Base-by-base conservation (phyloP, 1,140 invertebrate species). In the Trichomalopsis sarcophagae region DNA sequence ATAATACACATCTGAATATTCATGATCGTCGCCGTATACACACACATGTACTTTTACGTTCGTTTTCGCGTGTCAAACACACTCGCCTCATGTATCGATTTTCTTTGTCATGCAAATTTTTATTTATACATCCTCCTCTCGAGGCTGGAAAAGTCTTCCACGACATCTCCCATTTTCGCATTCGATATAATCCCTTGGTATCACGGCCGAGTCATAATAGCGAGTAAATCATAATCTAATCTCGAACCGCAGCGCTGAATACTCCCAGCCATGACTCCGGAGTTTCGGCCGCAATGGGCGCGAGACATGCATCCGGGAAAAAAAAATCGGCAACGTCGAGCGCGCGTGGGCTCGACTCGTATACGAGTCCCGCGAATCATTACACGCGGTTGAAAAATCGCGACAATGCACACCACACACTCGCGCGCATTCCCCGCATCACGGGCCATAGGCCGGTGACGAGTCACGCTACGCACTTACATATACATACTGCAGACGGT, bases 391-490 rank as follows among this genome's bases (percentile, higher is more conserved):
- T 17, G 17, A 21, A 62, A 62, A 62, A n/a, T 62, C 55, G 55
- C 55, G 55, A 62, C 55, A 62, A 76, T 76, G 44, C 74, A 76
- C n/a, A 71, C 68, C 74, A 76, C n/a, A 71, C 68, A 21, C 75
- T 84, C 82, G 77, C 66, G 40, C 69, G 55, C 30, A 62, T 62
- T 62, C 55, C 55, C 55, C 1, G 33, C 33, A 62, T n/a, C 17
- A 21, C 17, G 55, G 55, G 21, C n/a, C 55, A n/a, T 62, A 21
- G 17, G 21, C 27, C n/a, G 23, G 7, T 62, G 33, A 30, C 44
- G 80, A 81, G 23, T 62, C 79, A 17, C 40, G 68, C 2, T 66
- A 7, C 55, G 6, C 17, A 13, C 33, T 50, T 50, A 50, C 13
- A 50, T 50, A 50, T 50, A 50, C 47, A 13, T 47, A 74, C 33